A percentile compares a stretch with the other conserved stretches of the same genome.
Evolutionary conservation across 2,888 invertebrate species (phyloP).

Genomic region (Platycheirus rosarum): DNA sequence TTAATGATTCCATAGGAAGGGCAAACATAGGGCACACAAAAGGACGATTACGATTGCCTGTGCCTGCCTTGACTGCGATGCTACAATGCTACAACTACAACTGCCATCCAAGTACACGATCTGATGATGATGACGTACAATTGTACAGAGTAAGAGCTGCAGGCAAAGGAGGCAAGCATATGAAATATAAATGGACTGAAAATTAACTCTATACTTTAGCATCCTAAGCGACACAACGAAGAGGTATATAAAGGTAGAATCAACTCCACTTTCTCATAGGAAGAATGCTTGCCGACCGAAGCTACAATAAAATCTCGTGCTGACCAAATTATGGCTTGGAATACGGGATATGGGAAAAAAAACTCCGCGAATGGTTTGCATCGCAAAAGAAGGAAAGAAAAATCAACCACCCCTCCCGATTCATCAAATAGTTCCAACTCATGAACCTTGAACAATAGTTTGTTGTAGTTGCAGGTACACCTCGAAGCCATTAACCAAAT

Average conservation of each 20-base stretch:
- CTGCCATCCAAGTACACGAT: no score
- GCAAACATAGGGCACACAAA: constrained; percentile 61
- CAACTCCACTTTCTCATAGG: no score
- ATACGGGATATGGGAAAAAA: constrained; percentile 14
- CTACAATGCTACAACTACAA: background rate
- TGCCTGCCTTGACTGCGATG: background rate
- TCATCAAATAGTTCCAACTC: constrained; percentile 45
- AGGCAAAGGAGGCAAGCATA: constrained; percentile 23
- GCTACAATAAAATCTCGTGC: background rate
- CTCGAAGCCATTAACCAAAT: constrained; percentile 23
- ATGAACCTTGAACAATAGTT: constrained; percentile 37
- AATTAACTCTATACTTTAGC: constrained; percentile 53
- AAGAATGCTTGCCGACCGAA: no score
- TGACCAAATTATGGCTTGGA: constrained; percentile 36
- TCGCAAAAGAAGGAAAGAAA: constrained; percentile 1
- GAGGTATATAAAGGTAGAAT: background rate
- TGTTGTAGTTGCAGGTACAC: background rate
- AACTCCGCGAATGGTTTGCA: background rate
- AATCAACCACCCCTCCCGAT: background rate
- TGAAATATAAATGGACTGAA: constrained; percentile 64
- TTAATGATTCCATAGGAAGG: constrained; percentile 62
- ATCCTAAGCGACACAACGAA: constrained; percentile 33
- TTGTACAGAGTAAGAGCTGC: constrained; percentile 17
- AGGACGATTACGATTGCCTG: constrained; percentile 59
- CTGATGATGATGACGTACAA: constrained; percentile 56